Evolutionary conservation across 1,140 invertebrate genomes (phyloP), one percentile per base, ranked within the genome.

Genomic region (Pseudomyrmex dendroicus): DNA sequence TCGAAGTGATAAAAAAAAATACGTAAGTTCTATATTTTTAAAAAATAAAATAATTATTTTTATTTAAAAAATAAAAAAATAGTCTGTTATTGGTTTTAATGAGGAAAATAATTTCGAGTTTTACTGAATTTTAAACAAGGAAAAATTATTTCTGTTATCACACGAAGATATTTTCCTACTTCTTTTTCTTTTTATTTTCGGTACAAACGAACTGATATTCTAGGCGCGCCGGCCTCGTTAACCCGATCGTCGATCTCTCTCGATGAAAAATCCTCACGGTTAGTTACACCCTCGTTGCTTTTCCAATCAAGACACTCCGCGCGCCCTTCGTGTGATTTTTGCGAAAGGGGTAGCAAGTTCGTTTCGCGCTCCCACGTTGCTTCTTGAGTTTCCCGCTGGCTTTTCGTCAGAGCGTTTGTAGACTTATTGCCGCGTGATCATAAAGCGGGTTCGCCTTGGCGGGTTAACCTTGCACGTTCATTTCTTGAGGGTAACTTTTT

Each of bases 251-350:
- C 86, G 84, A 87, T 91, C 86, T 86, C 85, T 91, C 87, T 86
- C 85, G 88, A 91, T 91, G 85, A 85, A 90, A 90, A 89, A 84
- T 89, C 74, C 84, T 89, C 86, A 92, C 90, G 90, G 91, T 92
- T 92, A 91, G 91, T 92, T 92, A 92, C 86, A 92, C 91, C 88
- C 67, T 50, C 80, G 82, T 73, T 80, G 88, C 88, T 91, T 91
- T 92, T 86, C 87, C 91, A 91, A 92, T 92, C 91, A 89, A 89
- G 67, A 59, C 68, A 59, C 25, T 74, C 67, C 54, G 56, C 10
- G 35, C 46, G 59, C 77, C 82, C 84, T 62, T 70, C 50, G 54
- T 44, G 73, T 70, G 83, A 83, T 80, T 62, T 85, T 77, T 57
- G 25, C 66, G 78, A 88, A 87, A 82, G 46, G 64, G 25, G 70